Percentiles rank a stretch among this genome's conserved stretches.
These are phyloP conservation scores for Microtus richardsoni DNA, from an alignment of 2,113 vertebrate species.

Conservation along the genomic window DNA sequence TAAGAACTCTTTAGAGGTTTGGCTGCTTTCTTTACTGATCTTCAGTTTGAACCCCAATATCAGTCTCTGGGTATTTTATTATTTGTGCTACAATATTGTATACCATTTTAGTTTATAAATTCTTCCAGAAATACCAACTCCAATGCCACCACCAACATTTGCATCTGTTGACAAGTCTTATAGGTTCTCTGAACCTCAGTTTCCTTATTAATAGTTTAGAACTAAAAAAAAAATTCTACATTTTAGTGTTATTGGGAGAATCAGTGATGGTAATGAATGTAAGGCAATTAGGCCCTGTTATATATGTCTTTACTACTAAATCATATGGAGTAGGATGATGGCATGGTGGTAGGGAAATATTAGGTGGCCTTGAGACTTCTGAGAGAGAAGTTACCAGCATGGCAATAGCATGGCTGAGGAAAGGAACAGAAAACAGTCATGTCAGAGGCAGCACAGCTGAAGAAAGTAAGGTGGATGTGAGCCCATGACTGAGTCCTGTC, in stretches of 20 bases:
- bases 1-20: no score
- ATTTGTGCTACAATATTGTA: not conserved
- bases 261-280: not conserved
- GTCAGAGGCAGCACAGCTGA: not conserved
- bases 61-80: no score
- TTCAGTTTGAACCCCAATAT: no score
- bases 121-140: not conserved
- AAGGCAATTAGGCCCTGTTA: not conserved
- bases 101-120: not conserved
- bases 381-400: not conserved
- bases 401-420: not conserved
- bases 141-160: not conserved
- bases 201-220: not conserved
- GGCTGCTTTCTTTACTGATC: no score
- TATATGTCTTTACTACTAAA: not conserved
- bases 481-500: not conserved
- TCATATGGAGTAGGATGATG: not conserved
- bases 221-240: not conserved
- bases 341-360: not conserved
- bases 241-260: not conserved
- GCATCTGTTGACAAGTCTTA: not conserved
- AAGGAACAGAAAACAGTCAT: not conserved
- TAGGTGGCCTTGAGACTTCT: not conserved
- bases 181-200: not conserved
- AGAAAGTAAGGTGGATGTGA: not conserved